A percentile compares a stretch with the other conserved stretches of the same genome.
Conservation (phyloP, 2,888 invertebrate species). For the Lycaena phlaeas region DNA sequence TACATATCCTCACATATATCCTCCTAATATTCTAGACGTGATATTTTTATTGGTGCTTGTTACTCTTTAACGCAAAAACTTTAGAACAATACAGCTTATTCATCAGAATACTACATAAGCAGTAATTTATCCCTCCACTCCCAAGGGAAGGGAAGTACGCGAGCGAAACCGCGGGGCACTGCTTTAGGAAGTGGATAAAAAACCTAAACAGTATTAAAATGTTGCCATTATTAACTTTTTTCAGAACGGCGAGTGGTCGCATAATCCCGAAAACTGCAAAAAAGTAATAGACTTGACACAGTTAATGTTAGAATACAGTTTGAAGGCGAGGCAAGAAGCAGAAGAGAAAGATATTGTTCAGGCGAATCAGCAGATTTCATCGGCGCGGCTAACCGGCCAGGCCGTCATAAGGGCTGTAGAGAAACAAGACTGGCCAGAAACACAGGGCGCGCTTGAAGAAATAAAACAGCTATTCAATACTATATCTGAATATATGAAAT, state of each 20-base stretch:
- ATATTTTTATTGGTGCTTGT: no score
- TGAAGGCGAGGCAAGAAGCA: constrained; percentile 63
- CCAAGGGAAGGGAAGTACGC: no score
- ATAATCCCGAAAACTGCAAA: constrained; percentile 70
- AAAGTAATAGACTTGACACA: constrained; percentile 76
- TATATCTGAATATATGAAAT: constrained; percentile 61
- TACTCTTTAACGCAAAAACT: no score
- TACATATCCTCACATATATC: no score
- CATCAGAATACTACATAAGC: no score
- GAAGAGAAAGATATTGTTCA: constrained; percentile 61
- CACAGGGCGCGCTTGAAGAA: constrained; percentile 34
- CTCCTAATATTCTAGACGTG: no score
- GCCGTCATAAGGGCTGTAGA: constrained; percentile 66
- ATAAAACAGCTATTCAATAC: constrained; percentile 37
- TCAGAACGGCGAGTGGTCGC: constrained; percentile 68
- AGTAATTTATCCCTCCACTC: no score
- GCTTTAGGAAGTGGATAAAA: no score
- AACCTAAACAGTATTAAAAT: background rate
- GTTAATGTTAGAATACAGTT: constrained; percentile 71
- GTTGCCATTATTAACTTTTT: constrained; percentile 16
- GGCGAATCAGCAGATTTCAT: constrained; percentile 71
- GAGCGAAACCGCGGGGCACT: no score
- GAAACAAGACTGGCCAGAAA: constrained; percentile 59
- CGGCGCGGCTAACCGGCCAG: constrained; percentile 72
- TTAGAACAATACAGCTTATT: no score